Percentiles rank a stretch among this genome's conserved stretches.
These are phyloP conservation scores for Sylvietta virens DNA, from an alignment of 2,113 vertebrate species.

Conservation along the genomic window DNA sequence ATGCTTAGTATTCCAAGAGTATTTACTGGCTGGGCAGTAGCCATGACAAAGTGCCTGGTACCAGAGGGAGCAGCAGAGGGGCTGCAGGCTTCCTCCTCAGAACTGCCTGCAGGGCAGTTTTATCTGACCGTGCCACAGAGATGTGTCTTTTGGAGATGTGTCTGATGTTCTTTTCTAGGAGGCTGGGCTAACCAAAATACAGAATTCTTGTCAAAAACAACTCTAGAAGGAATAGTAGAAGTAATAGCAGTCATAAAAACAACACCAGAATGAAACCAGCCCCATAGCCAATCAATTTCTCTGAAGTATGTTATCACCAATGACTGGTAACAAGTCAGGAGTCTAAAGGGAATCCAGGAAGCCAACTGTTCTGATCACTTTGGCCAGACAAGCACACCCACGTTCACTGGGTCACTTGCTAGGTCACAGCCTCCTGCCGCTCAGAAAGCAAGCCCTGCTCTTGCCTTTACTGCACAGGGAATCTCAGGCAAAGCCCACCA, in stretches of 20 bases:
- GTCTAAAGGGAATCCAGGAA: not conserved
- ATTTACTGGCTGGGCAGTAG: not conserved
- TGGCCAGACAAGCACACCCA: not conserved
- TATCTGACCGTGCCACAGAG: not conserved
- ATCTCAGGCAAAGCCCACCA: not conserved
- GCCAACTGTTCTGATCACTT: not conserved
- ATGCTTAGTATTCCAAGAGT: too few relatives aligned
- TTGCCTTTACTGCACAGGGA: not conserved
- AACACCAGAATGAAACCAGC: fast-evolving
- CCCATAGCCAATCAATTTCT: not conserved
- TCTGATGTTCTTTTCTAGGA: too few relatives aligned
- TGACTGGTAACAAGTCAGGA: not conserved
- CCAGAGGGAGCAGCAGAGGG: not conserved
- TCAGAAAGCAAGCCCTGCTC: fast-evolving
- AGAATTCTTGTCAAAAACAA: not conserved
- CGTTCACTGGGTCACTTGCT: too few relatives aligned
- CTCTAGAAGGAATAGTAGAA: not conserved
- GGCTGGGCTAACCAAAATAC: too few relatives aligned
- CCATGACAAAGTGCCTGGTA: not conserved
- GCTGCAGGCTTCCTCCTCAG: not conserved
- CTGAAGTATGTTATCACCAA: not conserved
- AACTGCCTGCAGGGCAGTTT: not conserved
- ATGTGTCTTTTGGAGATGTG: not conserved
- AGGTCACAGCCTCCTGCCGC: not conserved
- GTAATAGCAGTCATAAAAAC: not conserved